Evolutionary conservation across 1,140 invertebrate genomes (phyloP), one percentile per base, ranked within the genome.

Genomic region (Archegozetes longisetosus): DNA sequence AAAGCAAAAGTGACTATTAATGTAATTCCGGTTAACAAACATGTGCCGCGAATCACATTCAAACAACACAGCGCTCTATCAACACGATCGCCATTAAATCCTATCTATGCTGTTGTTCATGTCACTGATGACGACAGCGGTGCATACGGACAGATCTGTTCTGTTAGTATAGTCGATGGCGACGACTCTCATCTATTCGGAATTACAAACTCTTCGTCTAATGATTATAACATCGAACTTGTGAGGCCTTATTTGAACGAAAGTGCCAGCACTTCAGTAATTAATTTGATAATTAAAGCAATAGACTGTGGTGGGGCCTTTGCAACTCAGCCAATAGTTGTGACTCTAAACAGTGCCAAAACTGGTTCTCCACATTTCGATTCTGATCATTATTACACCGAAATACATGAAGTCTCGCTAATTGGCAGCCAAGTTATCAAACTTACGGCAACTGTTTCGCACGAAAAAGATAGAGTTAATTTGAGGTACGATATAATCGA

Each of bases 401-500:
- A 83, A 63, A 80, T 96, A 9, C 80, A 84, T 0, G 93, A 97
- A 78, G 85, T 84, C 1, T 83, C 86, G 0, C 90, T 91, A 0
- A 74, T 87, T 1, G 61, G 55, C 20, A 58, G 47, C 3, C 23
- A 28, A 24, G 32, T 53, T 3, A 20, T 54, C 13, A 53, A 60
- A 55, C 3, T 60, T 13, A 29, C 29, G 28, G 52, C 84, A 78
- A 9, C 89, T 95, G 68, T 80, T 82, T 86, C 90, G 68, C 78
- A 82, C 57, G 87, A 85, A 0, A 79, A 78, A 48, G 40, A 61
- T 67, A 89, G 89, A 70, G 86, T 85, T 0, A 74, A 84, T 66
- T 85, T 93, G 0, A 83, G 82, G 61, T 79, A 92, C 53, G 85
- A 86, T 71, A 92, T 97, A 57, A 88, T 91, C 3, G 86, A 84